phyloP scores from a whole-genome alignment of 2,888 invertebrate species.

The Kuschelorhynchus macadamiae region DNA sequence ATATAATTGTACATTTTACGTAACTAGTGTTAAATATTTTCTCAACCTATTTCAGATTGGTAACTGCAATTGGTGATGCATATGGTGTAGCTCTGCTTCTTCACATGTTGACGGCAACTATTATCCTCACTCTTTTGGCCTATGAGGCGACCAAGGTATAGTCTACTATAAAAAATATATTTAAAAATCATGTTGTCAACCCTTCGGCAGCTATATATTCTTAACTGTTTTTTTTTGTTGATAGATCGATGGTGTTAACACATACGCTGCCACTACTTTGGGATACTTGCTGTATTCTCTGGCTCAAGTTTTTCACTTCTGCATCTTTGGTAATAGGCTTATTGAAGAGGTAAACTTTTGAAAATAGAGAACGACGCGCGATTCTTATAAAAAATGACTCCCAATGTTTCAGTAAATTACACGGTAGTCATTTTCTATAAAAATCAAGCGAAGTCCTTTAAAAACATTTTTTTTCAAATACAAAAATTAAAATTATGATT shows the following conservation, averaged over 20 bases:
- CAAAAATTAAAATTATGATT: too few relatives aligned
- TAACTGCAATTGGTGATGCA: constrained; percentile 85
- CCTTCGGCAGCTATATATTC: too few relatives aligned
- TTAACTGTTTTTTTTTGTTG: constrained; percentile 52
- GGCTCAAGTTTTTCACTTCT: constrained; percentile 89
- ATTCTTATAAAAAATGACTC: background rate
- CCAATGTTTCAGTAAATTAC: background rate
- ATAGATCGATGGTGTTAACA: constrained; percentile 82
- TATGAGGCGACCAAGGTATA: constrained; percentile 91
- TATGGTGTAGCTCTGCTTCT: constrained; percentile 87
- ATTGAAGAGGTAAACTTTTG: constrained; percentile 83
- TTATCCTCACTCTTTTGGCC: constrained; percentile 85
- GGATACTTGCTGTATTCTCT: constrained; percentile 86
- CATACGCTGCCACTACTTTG: constrained; percentile 83
- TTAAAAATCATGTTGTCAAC: too few relatives aligned
- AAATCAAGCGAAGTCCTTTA: too few relatives aligned
- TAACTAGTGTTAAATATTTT: background rate
- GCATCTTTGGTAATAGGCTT: constrained; percentile 87
- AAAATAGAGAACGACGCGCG: background rate
- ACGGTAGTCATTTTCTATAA: too few relatives aligned
- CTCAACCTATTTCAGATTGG: constrained; percentile 73
- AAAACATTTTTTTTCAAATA: too few relatives aligned
- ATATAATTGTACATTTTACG: too few relatives aligned
- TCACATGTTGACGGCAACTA: constrained; percentile 89
- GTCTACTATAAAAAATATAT: too few relatives aligned